Conservation (phyloP, 2,888 invertebrate species). For the Metacarcinus magister region DNA sequence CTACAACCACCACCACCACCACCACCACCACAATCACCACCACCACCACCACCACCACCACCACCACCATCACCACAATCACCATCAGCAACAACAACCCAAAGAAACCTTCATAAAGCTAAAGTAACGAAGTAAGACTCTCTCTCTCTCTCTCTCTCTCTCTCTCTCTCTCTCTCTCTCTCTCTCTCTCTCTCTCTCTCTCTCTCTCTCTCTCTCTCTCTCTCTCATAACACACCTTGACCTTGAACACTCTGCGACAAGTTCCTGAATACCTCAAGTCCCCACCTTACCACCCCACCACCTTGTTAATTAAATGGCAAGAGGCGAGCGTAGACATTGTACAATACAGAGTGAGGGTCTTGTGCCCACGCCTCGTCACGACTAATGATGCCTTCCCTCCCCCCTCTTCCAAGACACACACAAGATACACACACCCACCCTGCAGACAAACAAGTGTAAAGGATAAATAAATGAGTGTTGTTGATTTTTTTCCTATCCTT, state of each 20-base stretch:
- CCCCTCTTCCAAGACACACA: background rate
- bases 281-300: no score
- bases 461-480: background rate
- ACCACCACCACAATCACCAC: background rate
- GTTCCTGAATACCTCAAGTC: no score
- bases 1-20: background rate
- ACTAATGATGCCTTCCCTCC: background rate
- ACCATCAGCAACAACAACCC: background rate
- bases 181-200: slow-evolving; percentile 16
- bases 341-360: background rate
- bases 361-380: background rate
- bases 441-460: background rate
- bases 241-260: no score
- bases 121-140: background rate
- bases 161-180: background rate
- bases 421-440: background rate
- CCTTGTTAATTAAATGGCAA: background rate
- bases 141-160: background rate
- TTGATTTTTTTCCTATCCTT: background rate
- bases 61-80: background rate
- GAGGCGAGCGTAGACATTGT: background rate
- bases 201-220: slow-evolving; percentile 26
- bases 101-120: background rate
- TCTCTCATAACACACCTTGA: background rate
- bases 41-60: background rate